A percentile compares a stretch with the other conserved stretches of the same genome.
Conservation (phyloP, 2,888 invertebrate genomes). For the Ptychoptera albimana region DNA sequence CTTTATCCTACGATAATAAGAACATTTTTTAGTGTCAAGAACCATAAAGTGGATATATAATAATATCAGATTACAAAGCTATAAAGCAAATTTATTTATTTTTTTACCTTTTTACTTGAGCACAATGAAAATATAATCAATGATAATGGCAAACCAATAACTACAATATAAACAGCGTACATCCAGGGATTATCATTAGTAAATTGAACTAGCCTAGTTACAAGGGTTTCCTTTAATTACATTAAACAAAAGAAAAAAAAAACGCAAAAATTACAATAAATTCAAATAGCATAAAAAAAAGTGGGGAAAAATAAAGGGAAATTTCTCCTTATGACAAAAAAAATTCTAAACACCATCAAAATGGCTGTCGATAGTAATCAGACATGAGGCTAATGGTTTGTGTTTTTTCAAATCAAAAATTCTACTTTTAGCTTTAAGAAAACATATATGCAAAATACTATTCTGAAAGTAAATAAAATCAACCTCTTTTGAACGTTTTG, state of each 20-base stretch:
- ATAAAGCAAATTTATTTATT: slow-evolving; percentile 2
- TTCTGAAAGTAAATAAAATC: too few species aligned
- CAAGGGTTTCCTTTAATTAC: slow-evolving; percentile 54
- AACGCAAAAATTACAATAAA: not conserved
- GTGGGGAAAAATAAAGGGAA: slow-evolving; percentile 6
- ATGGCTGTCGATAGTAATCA: too few species aligned
- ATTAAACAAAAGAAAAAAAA: slow-evolving; percentile 9
- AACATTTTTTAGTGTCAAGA: not conserved
- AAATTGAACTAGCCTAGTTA: slow-evolving; percentile 57
- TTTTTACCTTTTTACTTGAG: slow-evolving; percentile 37
- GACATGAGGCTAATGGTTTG: too few species aligned
- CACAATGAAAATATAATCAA: slow-evolving; percentile 71
- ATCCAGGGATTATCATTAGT: slow-evolving; percentile 81
- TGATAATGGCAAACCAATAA: slow-evolving; percentile 62
- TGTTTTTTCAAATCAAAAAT: too few species aligned
- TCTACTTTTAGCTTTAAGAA: too few species aligned
- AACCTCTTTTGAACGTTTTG: slow-evolving; percentile 50
- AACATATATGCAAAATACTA: too few species aligned
- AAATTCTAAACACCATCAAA: not conserved
- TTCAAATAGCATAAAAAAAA: not conserved
- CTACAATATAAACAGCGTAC: slow-evolving; percentile 72
- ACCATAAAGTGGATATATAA: not conserved
- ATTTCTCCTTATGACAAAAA: not conserved
- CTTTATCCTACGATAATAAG: slow-evolving; percentile 16
- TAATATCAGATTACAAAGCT: slow-evolving; percentile 1